Evolutionary conservation across 2,797 vertebrate genomes (phyloP).

Genomic region (Crocodylus rhombifer): DNA sequence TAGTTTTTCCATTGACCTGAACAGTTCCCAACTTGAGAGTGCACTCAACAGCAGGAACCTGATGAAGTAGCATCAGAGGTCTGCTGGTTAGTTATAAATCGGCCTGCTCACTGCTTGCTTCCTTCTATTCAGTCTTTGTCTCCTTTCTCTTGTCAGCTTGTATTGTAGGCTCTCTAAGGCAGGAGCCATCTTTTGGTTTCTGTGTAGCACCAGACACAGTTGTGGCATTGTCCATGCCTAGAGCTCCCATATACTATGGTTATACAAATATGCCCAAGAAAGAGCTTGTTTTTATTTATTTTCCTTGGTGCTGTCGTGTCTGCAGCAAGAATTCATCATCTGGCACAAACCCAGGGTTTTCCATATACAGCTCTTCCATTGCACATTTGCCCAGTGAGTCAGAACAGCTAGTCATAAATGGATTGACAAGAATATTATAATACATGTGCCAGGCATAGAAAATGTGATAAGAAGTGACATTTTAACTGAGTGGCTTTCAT

Average conservation of each 20-base stretch:
- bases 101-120: background rate
- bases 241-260: background rate
- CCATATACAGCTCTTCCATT: background rate
- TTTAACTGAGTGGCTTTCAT: background rate
- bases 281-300: background rate
- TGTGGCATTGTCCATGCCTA: background rate
- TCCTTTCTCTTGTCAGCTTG: too few relatives aligned
- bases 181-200: background rate
- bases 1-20: constrained; percentile 3
- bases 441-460: background rate
- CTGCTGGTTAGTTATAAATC: background rate
- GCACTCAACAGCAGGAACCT: background rate
- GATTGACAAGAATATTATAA: background rate
- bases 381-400: background rate
- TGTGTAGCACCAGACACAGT: background rate
- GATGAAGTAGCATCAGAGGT: background rate
- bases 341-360: background rate
- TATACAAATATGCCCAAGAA: background rate
- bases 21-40: constrained; percentile 9
- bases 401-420: background rate
- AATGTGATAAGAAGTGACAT: background rate
- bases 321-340: constrained; percentile 1
- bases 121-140: background rate
- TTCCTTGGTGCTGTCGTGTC: background rate
- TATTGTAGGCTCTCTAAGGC: background rate